These are phyloP conservation scores for Habroteleia sp. DNA, from an alignment of 2,888 invertebrate species.

Conservation along the genomic window DNA sequence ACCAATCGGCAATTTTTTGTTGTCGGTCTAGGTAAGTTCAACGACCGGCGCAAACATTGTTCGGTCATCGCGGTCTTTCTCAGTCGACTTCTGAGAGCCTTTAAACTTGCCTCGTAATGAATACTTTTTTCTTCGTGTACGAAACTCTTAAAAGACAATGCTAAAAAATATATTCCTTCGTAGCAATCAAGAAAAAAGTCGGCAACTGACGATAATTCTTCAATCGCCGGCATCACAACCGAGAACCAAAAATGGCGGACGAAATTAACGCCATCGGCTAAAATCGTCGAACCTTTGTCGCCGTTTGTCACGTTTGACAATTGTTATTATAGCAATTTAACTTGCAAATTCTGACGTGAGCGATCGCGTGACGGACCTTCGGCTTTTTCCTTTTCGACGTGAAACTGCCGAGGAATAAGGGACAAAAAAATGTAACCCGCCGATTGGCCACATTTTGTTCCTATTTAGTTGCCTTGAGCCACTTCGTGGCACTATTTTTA, in stretches of 20 bases:
- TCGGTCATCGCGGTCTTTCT: conserved; percentile 37
- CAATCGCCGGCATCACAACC: no score
- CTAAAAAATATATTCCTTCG: conserved; percentile 1
- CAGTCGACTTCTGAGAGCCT: conserved; percentile 26
- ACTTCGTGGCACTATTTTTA: conserved; percentile 16
- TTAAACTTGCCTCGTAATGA: conserved; percentile 35
- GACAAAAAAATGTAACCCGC: conserved; percentile 10
- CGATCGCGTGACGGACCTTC: conserved; percentile 34
- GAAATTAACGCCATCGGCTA: neutral
- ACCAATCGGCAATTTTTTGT: conserved; percentile 37
- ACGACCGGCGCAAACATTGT: conserved; percentile 48
- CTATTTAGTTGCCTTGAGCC: conserved; percentile 27
- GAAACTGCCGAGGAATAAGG: conserved; percentile 1
- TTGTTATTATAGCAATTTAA: conserved; percentile 20
- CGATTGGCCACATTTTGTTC: conserved; percentile 19
- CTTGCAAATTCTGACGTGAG: conserved; percentile 17
- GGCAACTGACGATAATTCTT: no score
- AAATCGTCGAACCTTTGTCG: conserved; percentile 1
- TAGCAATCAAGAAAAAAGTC: neutral
- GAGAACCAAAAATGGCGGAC: conserved; percentile 4
- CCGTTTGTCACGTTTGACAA: neutral
- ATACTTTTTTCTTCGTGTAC: conserved; percentile 17
- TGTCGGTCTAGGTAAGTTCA: conserved; percentile 34
- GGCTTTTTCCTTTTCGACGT: conserved; percentile 2
- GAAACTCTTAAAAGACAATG: neutral